Evolutionary conservation across 2,797 vertebrate genomes (phyloP).

Genomic region (Brachymystax lenok): DNA sequence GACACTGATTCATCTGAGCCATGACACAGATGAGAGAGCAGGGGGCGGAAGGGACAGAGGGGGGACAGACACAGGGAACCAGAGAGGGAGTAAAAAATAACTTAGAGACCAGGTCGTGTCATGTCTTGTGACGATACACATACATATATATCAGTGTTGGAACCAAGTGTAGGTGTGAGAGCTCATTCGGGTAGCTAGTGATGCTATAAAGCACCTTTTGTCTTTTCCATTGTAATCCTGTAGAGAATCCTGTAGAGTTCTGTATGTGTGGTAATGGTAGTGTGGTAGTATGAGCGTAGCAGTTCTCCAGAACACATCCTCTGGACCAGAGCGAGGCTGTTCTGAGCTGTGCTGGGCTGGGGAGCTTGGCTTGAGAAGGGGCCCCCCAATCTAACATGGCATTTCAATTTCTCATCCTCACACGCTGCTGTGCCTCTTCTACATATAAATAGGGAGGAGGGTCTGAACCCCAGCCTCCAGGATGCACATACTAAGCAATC

Average conservation of each 20-base stretch:
- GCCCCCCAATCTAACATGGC: conserved; percentile 77
- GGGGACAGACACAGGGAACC: conserved; percentile 6
- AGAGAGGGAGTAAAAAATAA: conserved; percentile 38
- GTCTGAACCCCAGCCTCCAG: conserved; percentile 72
- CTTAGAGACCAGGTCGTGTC: conserved; percentile 31
- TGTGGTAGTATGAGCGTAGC: neutral
- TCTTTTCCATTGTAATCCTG: neutral
- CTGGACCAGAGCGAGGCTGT: neutral
- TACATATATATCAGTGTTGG: neutral
- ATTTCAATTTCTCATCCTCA: conserved; percentile 78
- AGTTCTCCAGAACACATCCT: neutral
- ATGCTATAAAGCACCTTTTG: neutral
- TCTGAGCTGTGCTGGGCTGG: conserved; percentile 23
- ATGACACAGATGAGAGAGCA: conserved; percentile 75
- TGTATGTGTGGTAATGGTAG: neutral
- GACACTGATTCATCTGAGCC: conserved; percentile 85
- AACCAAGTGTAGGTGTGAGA: neutral
- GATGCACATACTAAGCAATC: conserved; percentile 84
- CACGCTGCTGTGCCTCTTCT: conserved; percentile 73
- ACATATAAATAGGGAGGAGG: conserved; percentile 78
- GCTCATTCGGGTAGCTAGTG: neutral
- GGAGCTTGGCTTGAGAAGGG: conserved; percentile 63
- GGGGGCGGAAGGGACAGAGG: conserved; percentile 27
- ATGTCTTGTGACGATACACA: conserved; percentile 21
- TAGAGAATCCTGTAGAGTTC: neutral